These are phyloP conservation scores for Xylota sylvarum DNA, from an alignment of 2,888 invertebrate genomes.

Conservation along the genomic window DNA sequence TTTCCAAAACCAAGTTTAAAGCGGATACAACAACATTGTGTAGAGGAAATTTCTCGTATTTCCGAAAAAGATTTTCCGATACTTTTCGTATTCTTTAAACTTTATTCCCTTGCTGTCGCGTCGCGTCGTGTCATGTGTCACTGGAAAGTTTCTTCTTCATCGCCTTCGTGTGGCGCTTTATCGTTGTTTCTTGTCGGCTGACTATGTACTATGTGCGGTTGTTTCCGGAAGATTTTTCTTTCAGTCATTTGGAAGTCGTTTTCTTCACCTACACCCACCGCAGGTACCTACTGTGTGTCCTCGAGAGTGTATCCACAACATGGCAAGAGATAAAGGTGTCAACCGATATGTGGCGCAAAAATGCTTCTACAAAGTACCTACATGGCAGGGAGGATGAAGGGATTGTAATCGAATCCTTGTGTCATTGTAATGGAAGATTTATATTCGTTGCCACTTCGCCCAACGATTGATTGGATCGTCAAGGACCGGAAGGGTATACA, in stretches of 20 bases:
- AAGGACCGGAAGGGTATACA: conserved; percentile 9
- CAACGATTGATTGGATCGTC: conserved; percentile 48
- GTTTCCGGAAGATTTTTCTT: conserved; percentile 12
- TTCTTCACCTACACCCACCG: conserved; percentile 1
- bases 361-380: not conserved
- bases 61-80: conserved; percentile 44
- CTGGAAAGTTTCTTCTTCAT: not conserved
- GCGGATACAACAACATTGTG: conserved; percentile 4
- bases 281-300: not conserved
- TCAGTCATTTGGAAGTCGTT: not conserved
- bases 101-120: not conserved
- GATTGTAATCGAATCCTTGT: conserved; percentile 26
- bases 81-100: conserved; percentile 17
- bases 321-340: conserved; percentile 48
- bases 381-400: not conserved
- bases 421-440: conserved; percentile 39
- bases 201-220: conserved; percentile 10
- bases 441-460: conserved; percentile 11
- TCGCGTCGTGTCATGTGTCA: conserved; percentile 23
- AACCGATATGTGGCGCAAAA: conserved; percentile 19
- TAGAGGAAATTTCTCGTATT: conserved; percentile 46
- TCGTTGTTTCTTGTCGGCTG: conserved; percentile 14
- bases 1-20: not conserved
- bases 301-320: conserved; percentile 20
- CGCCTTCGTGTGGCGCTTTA: conserved; percentile 1